A percentile compares a stretch with the other conserved stretches of the same genome.
Evolutionary conservation across 2,888 invertebrate genomes (phyloP).

Genomic region (Phytoseiulus persimilis): DNA sequence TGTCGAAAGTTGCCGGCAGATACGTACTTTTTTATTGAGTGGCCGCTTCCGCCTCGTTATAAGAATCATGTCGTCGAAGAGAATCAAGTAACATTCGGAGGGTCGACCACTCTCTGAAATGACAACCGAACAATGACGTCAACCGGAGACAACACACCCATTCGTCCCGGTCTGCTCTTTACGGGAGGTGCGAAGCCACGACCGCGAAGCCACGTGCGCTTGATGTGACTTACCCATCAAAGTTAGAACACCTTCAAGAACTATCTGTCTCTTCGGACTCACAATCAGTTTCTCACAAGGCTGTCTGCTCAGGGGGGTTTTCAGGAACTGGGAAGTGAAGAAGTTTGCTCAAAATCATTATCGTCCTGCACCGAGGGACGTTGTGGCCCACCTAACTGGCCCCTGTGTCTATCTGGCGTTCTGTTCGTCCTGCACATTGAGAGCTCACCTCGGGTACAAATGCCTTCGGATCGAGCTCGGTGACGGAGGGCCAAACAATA

Average conservation of each 20-base stretch:
- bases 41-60: conserved; percentile 57
- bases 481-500: conserved; percentile 58
- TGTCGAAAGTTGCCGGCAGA: not conserved
- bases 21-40: conserved; percentile 53
- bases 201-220: not conserved
- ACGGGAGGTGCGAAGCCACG: too few relatives aligned
- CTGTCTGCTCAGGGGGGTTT: conserved; percentile 56
- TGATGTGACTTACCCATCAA: conserved; percentile 50
- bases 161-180: too few relatives aligned
- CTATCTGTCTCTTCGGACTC: conserved; percentile 53
- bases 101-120: conserved; percentile 56
- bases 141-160: not conserved
- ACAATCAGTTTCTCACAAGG: conserved; percentile 59
- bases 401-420: too few relatives aligned
- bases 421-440: too few relatives aligned
- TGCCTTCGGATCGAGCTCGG: conserved; percentile 57
- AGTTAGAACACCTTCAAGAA: conserved; percentile 52
- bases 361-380: too few relatives aligned
- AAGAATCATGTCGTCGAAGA: conserved; percentile 60
- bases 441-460: conserved; percentile 54
- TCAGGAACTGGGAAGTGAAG: conserved; percentile 54
- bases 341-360: too few relatives aligned
- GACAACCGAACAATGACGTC: not conserved
- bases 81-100: conserved; percentile 57
- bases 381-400: too few relatives aligned